These are phyloP conservation scores for Oryzias celebensis DNA, from an alignment of 2,113 vertebrate species.

Conservation along the genomic window DNA sequence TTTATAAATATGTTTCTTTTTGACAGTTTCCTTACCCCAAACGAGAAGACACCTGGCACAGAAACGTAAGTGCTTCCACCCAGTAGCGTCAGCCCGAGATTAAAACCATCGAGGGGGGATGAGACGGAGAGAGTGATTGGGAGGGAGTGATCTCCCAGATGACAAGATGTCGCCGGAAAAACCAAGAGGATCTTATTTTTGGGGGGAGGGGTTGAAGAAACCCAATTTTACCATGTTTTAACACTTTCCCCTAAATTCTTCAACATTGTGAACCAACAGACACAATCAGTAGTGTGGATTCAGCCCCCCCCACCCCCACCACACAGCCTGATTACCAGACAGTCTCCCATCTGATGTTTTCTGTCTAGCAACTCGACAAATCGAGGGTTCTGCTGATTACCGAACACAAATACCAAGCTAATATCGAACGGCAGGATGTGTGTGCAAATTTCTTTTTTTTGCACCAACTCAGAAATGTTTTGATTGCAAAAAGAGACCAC, in stretches of 20 bases:
- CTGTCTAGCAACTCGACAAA: constrained; percentile 44
- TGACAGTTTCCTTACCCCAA: too few relatives aligned
- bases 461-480: constrained; percentile 59
- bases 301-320: constrained; percentile 3
- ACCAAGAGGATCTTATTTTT: too few relatives aligned
- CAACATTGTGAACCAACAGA: background rate
- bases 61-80: constrained; percentile 66
- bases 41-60: constrained; percentile 63
- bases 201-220: too few relatives aligned
- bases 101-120: constrained; percentile 57
- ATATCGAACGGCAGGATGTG: constrained; percentile 73
- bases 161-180: constrained; percentile 31
- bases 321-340: constrained; percentile 65
- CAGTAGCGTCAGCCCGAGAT: constrained; percentile 72
- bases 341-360: constrained; percentile 51
- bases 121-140: constrained; percentile 37
- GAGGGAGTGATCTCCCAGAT: constrained; percentile 55
- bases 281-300: constrained; percentile 25
- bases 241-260: too few relatives aligned
- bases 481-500: constrained; percentile 77
- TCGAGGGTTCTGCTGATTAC: constrained; percentile 65
- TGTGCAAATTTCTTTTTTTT: constrained; percentile 48
- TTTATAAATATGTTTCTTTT: too few relatives aligned
- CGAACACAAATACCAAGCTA: constrained; percentile 70
- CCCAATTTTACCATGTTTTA: too few relatives aligned